A percentile compares a stretch with the other conserved stretches of the same genome.
Evolutionary conservation across 2,797 vertebrate genomes (phyloP).

Genomic region (Calcarius lapponicus): DNA sequence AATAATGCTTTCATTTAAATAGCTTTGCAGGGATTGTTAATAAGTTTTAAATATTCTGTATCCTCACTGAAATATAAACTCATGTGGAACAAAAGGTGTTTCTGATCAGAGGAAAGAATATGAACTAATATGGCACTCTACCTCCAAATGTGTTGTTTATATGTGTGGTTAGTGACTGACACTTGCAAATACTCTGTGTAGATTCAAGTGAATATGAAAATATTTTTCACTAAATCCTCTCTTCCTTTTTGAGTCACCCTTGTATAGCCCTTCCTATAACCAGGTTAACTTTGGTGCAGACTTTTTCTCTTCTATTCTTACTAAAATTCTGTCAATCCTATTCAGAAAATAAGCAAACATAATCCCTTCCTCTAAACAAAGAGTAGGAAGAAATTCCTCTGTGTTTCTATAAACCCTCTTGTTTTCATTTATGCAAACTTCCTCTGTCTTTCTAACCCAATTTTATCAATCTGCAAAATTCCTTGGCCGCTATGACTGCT

Average conservation of each 20-base stretch:
- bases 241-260: not conserved
- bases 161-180: not conserved
- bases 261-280: not conserved
- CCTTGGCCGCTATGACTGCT: not conserved
- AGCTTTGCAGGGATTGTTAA: not conserved
- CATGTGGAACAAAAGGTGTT: conserved; percentile 4
- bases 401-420: not conserved
- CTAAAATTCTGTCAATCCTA: not conserved
- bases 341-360: not conserved
- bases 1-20: conserved; percentile 16
- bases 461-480: not conserved
- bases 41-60: conserved; percentile 37
- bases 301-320: not conserved
- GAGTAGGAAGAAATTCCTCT: not conserved
- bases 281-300: not conserved
- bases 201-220: not conserved
- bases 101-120: not conserved
- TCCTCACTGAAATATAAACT: not conserved
- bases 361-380: not conserved
- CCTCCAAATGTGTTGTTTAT: not conserved
- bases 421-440: not conserved
- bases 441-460: not conserved
- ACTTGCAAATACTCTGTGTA: not conserved
- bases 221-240: not conserved
- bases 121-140: not conserved